These are phyloP conservation scores for Panagrolaimus sp. DNA, from an alignment of 1,140 invertebrate genomes.

Conservation along the genomic window DNA sequence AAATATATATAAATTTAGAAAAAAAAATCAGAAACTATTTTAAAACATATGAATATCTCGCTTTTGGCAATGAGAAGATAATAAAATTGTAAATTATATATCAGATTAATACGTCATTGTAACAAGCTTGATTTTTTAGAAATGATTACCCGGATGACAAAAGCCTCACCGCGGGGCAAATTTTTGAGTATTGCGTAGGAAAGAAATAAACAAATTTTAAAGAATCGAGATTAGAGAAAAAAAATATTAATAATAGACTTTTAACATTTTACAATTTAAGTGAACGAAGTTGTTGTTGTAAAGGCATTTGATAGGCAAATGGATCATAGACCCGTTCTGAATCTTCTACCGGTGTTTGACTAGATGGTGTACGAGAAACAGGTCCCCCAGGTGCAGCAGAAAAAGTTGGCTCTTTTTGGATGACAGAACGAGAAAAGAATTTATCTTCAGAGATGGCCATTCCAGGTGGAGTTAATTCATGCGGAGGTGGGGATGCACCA, in stretches of 20 bases:
- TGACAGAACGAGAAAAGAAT: constrained; percentile 8
- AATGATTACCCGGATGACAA: constrained; percentile 7
- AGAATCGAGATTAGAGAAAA: too few relatives aligned
- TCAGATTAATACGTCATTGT: too few relatives aligned
- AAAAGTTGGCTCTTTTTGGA: background rate
- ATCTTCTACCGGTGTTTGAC: constrained; percentile 12
- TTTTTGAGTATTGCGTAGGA: constrained; percentile 7
- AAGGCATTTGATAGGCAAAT: constrained; percentile 4
- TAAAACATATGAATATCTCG: too few relatives aligned
- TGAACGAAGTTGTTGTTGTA: constrained; percentile 12
- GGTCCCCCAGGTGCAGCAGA: constrained; percentile 7
- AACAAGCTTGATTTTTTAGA: too few relatives aligned
- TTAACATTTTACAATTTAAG: constrained; percentile 10
- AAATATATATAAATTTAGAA: too few relatives aligned
- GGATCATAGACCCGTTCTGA: constrained; percentile 2
- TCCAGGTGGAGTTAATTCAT: constrained; percentile 1
- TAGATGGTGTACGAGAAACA: constrained; percentile 14
- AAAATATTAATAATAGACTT: too few relatives aligned
- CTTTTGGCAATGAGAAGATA: too few relatives aligned
- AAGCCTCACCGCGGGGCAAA: constrained; percentile 13
- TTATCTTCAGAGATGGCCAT: background rate
- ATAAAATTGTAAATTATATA: too few relatives aligned
- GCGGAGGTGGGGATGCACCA: background rate
- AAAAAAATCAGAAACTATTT: too few relatives aligned
- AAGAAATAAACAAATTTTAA: background rate